These are phyloP conservation scores for Brachymystax lenok DNA, from an alignment of 2,797 vertebrate genomes.

Conservation along the genomic window DNA sequence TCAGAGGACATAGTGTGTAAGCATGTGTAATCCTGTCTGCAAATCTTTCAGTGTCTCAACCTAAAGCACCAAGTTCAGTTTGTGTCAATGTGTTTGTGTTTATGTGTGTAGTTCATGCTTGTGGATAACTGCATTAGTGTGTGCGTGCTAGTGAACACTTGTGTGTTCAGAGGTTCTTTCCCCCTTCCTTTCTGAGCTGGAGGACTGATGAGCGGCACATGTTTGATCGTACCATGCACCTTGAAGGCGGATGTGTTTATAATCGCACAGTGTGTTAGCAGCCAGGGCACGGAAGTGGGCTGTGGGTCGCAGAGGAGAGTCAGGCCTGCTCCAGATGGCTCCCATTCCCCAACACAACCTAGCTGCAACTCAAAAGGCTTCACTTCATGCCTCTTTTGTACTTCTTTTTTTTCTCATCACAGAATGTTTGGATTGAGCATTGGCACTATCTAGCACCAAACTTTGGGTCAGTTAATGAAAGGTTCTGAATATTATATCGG, in stretches of 20 bases:
- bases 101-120: constrained; percentile 5
- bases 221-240: constrained; percentile 46
- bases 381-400: background rate
- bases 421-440: background rate
- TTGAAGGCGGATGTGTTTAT: constrained; percentile 55
- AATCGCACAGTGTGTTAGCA: constrained; percentile 54
- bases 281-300: constrained; percentile 49
- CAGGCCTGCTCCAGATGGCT: constrained; percentile 29
- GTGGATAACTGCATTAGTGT: constrained; percentile 22
- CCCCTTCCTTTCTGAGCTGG: background rate
- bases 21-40: constrained; percentile 1
- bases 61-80: background rate
- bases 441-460: background rate
- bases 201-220: constrained; percentile 55
- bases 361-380: constrained; percentile 11
- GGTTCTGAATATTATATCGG: background rate
- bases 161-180: background rate
- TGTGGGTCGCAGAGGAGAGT: constrained; percentile 21
- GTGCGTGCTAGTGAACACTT: constrained; percentile 13
- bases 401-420: background rate
- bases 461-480: background rate
- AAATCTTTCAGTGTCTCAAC: constrained; percentile 7
- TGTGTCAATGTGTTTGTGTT: constrained; percentile 8
- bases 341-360: constrained; percentile 10
- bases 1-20: background rate